phyloP scores from a whole-genome alignment of 2,888 invertebrate species.

The Syrista parreyssii region DNA sequence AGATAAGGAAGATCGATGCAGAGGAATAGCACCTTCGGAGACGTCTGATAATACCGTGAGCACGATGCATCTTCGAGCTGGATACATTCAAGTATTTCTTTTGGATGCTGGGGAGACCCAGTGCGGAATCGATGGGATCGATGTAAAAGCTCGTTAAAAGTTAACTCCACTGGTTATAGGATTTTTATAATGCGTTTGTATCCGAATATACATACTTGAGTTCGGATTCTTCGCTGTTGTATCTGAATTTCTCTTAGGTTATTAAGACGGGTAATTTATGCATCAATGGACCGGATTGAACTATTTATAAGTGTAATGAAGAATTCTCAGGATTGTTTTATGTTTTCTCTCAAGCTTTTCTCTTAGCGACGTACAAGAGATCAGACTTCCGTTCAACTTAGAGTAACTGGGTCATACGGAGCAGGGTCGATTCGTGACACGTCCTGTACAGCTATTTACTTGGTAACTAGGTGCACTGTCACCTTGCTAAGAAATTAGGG shows the following conservation, averaged over 20 bases:
- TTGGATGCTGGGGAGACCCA: neutral
- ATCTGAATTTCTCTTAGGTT: neutral
- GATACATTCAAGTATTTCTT: neutral
- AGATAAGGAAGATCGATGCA: conserved; percentile 7
- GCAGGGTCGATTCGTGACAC: neutral
- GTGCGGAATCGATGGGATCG: neutral
- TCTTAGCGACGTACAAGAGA: neutral
- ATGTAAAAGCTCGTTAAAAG: neutral
- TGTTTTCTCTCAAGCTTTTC: neutral
- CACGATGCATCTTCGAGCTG: neutral
- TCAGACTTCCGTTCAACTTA: neutral
- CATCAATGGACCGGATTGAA: neutral
- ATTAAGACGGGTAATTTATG: neutral
- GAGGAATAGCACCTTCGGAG: neutral
- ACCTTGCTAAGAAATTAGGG: conserved; percentile 44
- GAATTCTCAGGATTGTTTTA: neutral
- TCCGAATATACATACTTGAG: neutral
- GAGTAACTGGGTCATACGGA: neutral
- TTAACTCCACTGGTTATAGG: neutral
- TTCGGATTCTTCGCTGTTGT: neutral
- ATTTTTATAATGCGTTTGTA: neutral
- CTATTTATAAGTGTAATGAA: neutral
- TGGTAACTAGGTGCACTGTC: neutral
- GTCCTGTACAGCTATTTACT: neutral
- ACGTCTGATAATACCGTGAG: neutral